These are phyloP conservation scores for Agraylea sexmaculata DNA, from an alignment of 1,140 invertebrate genomes.

Conservation along the genomic window DNA sequence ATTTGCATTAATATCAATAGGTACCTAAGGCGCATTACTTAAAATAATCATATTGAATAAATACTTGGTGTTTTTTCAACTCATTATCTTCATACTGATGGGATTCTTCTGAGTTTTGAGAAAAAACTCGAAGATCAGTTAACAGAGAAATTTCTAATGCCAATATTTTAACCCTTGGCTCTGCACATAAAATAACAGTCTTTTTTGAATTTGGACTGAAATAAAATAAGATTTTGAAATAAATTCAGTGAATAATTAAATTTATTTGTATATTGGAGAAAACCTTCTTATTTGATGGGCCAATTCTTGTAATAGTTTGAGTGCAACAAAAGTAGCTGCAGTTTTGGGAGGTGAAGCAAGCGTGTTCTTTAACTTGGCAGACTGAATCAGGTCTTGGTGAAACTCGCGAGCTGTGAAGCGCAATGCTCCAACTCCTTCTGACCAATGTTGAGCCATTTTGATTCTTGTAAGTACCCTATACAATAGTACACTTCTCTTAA, in stretches of 20 bases:
- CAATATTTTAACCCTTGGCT: constrained; percentile 15
- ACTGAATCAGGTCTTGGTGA: constrained; percentile 71
- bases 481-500: too few species aligned
- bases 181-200: constrained; percentile 22
- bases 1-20: background rate
- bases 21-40: constrained; percentile 28
- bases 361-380: constrained; percentile 65
- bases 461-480: too few species aligned
- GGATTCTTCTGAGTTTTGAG: background rate
- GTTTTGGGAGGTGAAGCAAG: constrained; percentile 75
- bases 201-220: constrained; percentile 11
- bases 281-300: constrained; percentile 40
- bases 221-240: constrained; percentile 1
- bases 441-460: constrained; percentile 27
- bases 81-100: constrained; percentile 3
- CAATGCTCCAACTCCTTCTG: constrained; percentile 32
- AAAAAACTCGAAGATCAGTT: constrained; percentile 29
- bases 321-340: constrained; percentile 72
- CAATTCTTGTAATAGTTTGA: constrained; percentile 75
- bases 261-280: background rate
- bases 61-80: background rate
- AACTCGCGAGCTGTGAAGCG: constrained; percentile 63
- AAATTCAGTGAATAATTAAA: constrained; percentile 8
- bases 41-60: constrained; percentile 19
- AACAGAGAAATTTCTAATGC: constrained; percentile 20